phyloP scores from a whole-genome alignment of 2,888 invertebrate species.

The Sipha maydis region DNA sequence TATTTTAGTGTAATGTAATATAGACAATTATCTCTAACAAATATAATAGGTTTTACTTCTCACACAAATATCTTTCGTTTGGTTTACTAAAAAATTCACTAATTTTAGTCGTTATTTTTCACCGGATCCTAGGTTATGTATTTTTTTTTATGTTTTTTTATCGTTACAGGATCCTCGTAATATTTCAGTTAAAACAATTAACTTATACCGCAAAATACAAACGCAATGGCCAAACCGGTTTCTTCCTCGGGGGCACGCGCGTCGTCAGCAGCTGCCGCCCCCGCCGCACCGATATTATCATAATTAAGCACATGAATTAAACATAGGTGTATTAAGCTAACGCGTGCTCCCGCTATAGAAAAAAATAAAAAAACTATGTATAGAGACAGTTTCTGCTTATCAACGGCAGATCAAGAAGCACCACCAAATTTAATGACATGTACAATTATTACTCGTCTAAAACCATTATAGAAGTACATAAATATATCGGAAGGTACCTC shows the following conservation, averaged over 20 bases:
- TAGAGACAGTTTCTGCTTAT: slow-evolving; percentile 50
- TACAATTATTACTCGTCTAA: slow-evolving; percentile 30
- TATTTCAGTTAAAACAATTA: slow-evolving; percentile 57
- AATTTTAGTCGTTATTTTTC: slow-evolving; percentile 30
- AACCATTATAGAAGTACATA: neutral
- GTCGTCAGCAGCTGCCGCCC: slow-evolving; percentile 54
- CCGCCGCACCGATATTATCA: slow-evolving; percentile 55
- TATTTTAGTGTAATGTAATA: too few relatives aligned
- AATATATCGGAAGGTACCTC: neutral
- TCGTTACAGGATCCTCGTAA: slow-evolving; percentile 28
- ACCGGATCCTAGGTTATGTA: neutral
- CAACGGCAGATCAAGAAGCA: slow-evolving; percentile 37
- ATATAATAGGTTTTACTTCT: neutral
- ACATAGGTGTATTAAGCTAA: slow-evolving; percentile 24
- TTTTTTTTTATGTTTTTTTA: slow-evolving; percentile 33
- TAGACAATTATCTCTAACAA: neutral
- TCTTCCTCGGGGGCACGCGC: slow-evolving; percentile 44
- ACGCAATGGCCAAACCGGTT: slow-evolving; percentile 41
- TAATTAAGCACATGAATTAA: slow-evolving; percentile 59
- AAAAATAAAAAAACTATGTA: slow-evolving; percentile 6
- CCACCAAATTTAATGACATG: slow-evolving; percentile 52
- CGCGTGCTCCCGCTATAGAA: slow-evolving; percentile 22
- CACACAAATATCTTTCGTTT: neutral
- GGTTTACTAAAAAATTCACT: neutral
- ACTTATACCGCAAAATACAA: slow-evolving; percentile 56